Base-by-base conservation (phyloP, 2,888 invertebrate species). In the Pogonocherus hispidulus region DNA sequence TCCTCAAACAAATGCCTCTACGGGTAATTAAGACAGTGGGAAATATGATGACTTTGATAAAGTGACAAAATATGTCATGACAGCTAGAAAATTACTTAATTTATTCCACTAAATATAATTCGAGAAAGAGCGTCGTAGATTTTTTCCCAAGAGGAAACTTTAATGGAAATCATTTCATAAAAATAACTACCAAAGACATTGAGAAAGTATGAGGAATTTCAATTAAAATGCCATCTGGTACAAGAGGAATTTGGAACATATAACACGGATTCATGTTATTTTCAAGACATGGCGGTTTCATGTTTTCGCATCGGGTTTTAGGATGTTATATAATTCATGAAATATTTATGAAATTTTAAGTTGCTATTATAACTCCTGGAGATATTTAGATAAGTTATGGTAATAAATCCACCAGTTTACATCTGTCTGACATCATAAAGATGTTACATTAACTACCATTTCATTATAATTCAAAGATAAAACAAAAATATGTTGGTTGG, bases 161-260 rank as follows among this genome's bases (percentile, higher is more conserved):
- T 32, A 59, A 44, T 57, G 27, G 23, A 57, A 46, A 57, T 57
- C 57, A 9, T 46, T 59, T 35, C 59, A 35, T 59, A 59, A 59
- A 59, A 59, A 59, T 59, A 47, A 47, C 59, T 20, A n/a, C 19
- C 23, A 9, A 49, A 59, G 59, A 47, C 47, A 59, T 47, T 59
- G 59, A 49, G 32, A 47, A 59, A 59, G 59, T 47, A 62, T 18
- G 37, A 41, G 69, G 69, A 69, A 69, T 69, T 66, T 66, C 66
- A 69, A 69, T 69, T 69, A 69, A 69, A 69, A 69, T 69, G 46
- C 69, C 69, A 62, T 69, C 65, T 63, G 59, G 59, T 59, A 32
- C 44, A 22, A 18, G 8, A 16, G 57, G 57, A 57, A 56, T 59
- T 23, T 44, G 3, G 18, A 32, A 22, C 11, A 57, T 11, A 44